Evolutionary conservation across 2,888 invertebrate genomes (phyloP).

Genomic region (Thymelicus acteon): DNA sequence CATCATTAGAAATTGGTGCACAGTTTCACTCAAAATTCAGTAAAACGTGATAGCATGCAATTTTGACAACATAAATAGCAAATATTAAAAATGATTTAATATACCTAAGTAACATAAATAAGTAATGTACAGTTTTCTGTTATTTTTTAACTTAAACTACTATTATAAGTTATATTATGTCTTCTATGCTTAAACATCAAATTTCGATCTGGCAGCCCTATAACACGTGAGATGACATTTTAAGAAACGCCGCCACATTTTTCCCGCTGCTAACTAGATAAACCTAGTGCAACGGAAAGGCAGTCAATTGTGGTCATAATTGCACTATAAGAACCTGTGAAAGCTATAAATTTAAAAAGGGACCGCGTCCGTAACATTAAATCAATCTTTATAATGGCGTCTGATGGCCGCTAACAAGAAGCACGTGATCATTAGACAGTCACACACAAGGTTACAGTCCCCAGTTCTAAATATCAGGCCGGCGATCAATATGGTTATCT

Average conservation of each 20-base stretch:
- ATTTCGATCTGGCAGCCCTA: not conserved
- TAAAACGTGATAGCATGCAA: too few species aligned
- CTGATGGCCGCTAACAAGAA: conserved; percentile 78
- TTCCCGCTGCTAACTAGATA: conserved; percentile 44
- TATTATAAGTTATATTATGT: too few species aligned
- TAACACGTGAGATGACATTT: conserved; percentile 35
- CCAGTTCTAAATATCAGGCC: conserved; percentile 62
- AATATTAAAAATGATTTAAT: too few species aligned
- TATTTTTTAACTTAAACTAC: too few species aligned
- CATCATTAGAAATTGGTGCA: too few species aligned
- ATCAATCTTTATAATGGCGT: conserved; percentile 72
- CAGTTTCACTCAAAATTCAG: too few species aligned
- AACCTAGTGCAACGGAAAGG: conserved; percentile 47
- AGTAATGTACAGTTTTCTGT: too few species aligned
- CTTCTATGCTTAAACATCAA: too few species aligned
- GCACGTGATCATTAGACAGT: conserved; percentile 80
- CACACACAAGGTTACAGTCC: conserved; percentile 67
- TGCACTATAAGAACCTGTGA: conserved; percentile 72
- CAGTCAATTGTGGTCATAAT: conserved; percentile 64
- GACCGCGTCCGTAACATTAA: conserved; percentile 62
- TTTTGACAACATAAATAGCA: too few species aligned
- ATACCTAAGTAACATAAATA: too few species aligned
- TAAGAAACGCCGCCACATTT: conserved; percentile 36
- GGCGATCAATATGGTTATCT: conserved; percentile 79
- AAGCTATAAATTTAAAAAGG: conserved; percentile 72